These are phyloP conservation scores for Amblyopsis rosae DNA, from an alignment of 2,113 vertebrate species.

Conservation along the genomic window DNA sequence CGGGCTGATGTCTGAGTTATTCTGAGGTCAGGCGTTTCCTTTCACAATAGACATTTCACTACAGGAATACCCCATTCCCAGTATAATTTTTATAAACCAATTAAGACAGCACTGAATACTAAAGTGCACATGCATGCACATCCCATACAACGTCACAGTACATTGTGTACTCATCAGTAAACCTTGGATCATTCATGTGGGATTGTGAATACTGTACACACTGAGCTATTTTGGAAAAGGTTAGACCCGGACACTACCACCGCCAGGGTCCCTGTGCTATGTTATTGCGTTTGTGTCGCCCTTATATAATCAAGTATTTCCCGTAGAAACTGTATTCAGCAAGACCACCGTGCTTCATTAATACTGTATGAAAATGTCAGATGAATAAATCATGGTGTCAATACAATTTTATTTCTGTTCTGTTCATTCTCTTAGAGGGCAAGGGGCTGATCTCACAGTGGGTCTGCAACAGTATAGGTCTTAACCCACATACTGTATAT, in stretches of 20 bases:
- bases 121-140: background rate
- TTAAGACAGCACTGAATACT: slow-evolving; percentile 6
- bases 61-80: slow-evolving; percentile 33
- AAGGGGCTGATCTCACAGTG: too few species aligned
- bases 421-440: background rate
- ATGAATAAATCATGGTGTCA: slow-evolving; percentile 64
- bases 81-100: background rate
- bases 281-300: slow-evolving; percentile 14
- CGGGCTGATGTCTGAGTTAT: slow-evolving; percentile 39
- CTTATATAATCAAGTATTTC: slow-evolving; percentile 15
- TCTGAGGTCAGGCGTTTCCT: slow-evolving; percentile 1
- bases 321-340: slow-evolving; percentile 11
- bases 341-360: slow-evolving; percentile 19
- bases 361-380: slow-evolving; percentile 64
- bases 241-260: background rate
- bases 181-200: slow-evolving; percentile 28
- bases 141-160: too few species aligned
- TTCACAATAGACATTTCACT: slow-evolving; percentile 1
- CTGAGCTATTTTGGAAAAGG: slow-evolving; percentile 15
- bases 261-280: background rate
- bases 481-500: too few species aligned
- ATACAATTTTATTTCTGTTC: slow-evolving; percentile 46
- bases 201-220: background rate
- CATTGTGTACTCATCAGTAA: too few species aligned
- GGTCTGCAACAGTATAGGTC: too few species aligned